Conservation (phyloP, 2,113 vertebrate species). For the Jaculus jaculus region DNA sequence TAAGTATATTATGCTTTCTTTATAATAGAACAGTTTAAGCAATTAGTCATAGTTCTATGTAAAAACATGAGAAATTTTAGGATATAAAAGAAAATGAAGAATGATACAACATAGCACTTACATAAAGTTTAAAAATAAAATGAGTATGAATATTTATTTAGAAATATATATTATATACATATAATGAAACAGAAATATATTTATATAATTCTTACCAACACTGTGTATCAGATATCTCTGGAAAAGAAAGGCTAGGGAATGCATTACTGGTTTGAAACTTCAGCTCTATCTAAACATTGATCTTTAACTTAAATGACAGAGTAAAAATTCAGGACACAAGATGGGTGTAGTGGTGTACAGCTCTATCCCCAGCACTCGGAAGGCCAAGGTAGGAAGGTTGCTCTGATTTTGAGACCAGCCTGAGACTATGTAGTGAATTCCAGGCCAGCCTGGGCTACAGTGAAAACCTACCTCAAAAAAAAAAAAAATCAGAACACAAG, state of each 20-base stretch:
- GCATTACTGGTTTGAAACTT: not conserved
- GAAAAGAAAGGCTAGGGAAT: not conserved
- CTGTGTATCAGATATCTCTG: not conserved
- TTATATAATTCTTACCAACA: not conserved
- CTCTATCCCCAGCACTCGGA: too few species aligned
- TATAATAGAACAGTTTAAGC: not conserved
- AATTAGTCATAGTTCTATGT: not conserved
- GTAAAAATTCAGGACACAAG: not conserved
- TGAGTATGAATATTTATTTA: not conserved
- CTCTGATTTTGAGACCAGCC: too few species aligned
- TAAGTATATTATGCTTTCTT: constrained; percentile 32
- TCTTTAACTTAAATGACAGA: not conserved
- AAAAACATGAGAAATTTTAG: not conserved
- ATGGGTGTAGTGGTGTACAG: too few species aligned
- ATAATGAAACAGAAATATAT: not conserved
- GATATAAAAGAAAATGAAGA: constrained; percentile 20
- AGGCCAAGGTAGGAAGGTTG: too few species aligned
- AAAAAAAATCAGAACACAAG: not conserved
- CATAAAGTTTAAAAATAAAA: constrained; percentile 12
- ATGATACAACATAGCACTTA: not conserved
- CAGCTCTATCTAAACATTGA: not conserved
- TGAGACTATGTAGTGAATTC: too few species aligned
- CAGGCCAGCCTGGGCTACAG: too few species aligned
- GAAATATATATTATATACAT: not conserved
- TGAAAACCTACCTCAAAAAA: too few species aligned